Evolutionary conservation across 2,113 vertebrate genomes (phyloP).

Genomic region (Tamias sibiricus): DNA sequence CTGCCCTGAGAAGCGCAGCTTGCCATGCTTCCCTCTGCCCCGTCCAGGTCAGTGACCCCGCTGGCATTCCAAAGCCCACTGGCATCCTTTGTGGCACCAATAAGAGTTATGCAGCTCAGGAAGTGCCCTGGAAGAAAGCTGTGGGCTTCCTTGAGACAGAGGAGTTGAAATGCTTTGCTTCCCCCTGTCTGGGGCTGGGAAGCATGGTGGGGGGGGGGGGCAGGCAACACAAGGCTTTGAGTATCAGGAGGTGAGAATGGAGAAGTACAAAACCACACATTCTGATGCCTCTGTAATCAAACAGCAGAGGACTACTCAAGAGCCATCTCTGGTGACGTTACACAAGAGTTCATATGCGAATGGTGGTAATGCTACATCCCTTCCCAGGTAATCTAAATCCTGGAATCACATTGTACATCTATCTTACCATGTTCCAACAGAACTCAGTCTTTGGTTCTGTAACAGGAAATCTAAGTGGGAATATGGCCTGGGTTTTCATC

Average conservation of each 20-base stretch:
- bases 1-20: background rate
- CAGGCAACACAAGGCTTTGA: background rate
- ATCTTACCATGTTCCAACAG: background rate
- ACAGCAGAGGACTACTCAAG: background rate
- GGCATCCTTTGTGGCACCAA: background rate
- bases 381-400: background rate
- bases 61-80: background rate
- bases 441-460: background rate
- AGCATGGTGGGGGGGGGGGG: background rate
- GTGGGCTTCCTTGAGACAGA: background rate
- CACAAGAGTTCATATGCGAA: background rate
- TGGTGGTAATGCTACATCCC: background rate
- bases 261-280: background rate
- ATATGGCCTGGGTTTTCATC: background rate
- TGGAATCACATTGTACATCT: background rate
- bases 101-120: fast-evolving
- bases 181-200: background rate
- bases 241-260: background rate
- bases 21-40: background rate
- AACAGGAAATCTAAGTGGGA: background rate
- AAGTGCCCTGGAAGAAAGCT: background rate
- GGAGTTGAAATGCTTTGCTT: background rate
- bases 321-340: background rate
- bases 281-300: background rate
- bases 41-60: background rate